Evolutionary conservation across 1,140 invertebrate genomes (phyloP).

Genomic region (Leucophenga varia): DNA sequence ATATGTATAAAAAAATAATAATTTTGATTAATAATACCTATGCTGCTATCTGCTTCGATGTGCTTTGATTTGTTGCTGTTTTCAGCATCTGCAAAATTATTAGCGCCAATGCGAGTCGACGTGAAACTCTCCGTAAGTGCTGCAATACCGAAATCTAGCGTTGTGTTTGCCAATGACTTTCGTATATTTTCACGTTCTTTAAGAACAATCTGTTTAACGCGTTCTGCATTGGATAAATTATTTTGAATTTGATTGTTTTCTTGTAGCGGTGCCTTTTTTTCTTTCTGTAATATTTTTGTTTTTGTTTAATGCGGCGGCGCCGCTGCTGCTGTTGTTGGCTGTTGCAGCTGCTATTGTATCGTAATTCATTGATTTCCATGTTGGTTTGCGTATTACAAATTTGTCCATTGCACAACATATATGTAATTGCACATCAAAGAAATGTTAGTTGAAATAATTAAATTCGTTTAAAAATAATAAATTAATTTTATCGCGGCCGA

Average conservation of each 20-base stretch:
- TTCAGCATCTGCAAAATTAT: neutral
- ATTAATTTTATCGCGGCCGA: too few relatives aligned
- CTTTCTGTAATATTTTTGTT: too few relatives aligned
- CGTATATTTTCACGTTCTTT: neutral
- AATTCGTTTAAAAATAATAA: constrained; percentile 28
- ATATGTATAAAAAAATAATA: too few relatives aligned
- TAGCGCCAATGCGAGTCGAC: neutral
- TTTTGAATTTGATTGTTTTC: too few relatives aligned
- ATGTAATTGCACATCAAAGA: neutral
- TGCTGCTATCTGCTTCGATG: too few relatives aligned
- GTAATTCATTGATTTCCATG: constrained; percentile 36
- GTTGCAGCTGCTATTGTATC: constrained; percentile 9
- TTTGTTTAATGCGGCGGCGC: constrained; percentile 8
- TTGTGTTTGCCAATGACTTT: constrained; percentile 6
- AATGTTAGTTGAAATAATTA: constrained; percentile 25
- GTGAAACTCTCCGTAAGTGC: neutral
- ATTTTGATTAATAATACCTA: too few relatives aligned
- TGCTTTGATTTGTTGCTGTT: neutral
- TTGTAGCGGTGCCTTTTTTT: too few relatives aligned
- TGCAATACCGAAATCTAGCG: neutral
- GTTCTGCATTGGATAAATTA: neutral
- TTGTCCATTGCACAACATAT: constrained; percentile 26
- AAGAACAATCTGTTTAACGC: neutral
- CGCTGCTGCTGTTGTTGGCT: constrained; percentile 8
- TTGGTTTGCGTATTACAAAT: constrained; percentile 25